Base-by-base conservation (phyloP, 2,797 vertebrate species). In the Xiphorhynchus erythropygius region DNA sequence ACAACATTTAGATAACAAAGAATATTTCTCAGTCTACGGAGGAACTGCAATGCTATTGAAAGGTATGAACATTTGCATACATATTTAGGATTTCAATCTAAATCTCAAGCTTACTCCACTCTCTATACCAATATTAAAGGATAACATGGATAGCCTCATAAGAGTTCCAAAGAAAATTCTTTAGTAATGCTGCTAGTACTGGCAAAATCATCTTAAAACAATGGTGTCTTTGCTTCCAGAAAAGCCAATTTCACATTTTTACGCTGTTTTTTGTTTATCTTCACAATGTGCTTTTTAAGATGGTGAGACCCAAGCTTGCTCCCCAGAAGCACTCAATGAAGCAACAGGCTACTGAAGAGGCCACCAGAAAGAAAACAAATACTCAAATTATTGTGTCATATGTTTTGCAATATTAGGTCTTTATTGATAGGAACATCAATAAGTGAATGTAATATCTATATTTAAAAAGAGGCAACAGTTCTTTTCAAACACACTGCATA, bases 1-100 rank as follows among this genome's bases (percentile, higher is more conserved):
- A 76, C 24, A 90, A 87, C 52, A 84, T 89, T 89, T 47, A 94
- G 75, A 57, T 86, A 96, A 95, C 77, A 88, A 55, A 80, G 63
- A 94, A 76, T 65, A 64, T 95, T 96, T 93, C 49, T 69, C 64
- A 83, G 64, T 74, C 78, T 52, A 21, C 59, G 35, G 85, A 89
- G 84, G 50, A 71, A 79, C 82, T 69, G 80, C 83, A 74, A 15
- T 42, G 65, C 11, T 80, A 84, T 15, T 74, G 70, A 74, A 92
- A 93, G 63, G 67, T 67, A 60, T 75, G 55, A 89, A 79, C 18
- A 93, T 77, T 35, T 93, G 68, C 71, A 80, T 56, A 63, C 19
- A n/a, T 90, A 84, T 79, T 84, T 90, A 46, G 88, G 74, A 84
- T 67, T 88, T 84, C n/a, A 84, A 39, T 74, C 68, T 84, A 85